Conservation (phyloP, 2,797 vertebrate species). For the Etheostoma perlongum region DNA sequence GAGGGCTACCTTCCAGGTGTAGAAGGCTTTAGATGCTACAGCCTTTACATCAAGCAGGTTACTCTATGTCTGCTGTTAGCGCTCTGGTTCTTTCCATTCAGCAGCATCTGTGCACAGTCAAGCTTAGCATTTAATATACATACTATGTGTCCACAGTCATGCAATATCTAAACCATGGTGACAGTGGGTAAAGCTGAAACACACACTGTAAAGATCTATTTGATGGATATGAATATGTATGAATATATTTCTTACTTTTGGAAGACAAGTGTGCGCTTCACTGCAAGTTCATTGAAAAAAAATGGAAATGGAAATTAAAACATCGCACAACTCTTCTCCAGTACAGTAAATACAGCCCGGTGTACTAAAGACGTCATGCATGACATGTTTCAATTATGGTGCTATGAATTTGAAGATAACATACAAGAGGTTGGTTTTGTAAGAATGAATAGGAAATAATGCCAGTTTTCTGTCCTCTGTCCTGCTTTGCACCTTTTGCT, state of each 20-base stretch:
- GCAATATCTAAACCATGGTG: no score
- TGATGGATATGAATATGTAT: background rate
- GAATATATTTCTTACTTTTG: background rate
- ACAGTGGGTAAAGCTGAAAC: background rate
- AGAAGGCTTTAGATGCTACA: background rate
- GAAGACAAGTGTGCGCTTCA: background rate
- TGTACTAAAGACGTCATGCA: background rate
- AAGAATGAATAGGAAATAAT: background rate
- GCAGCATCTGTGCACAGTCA: background rate
- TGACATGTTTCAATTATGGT: background rate
- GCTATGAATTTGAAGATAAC: background rate
- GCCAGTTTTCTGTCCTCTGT: background rate
- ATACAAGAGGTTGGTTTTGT: background rate
- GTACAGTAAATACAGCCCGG: background rate
- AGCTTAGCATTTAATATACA: background rate
- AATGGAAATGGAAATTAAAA: no score
- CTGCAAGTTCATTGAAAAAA: background rate
- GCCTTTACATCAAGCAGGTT: slow-evolving; percentile 5
- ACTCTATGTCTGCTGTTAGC: background rate
- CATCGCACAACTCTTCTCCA: background rate
- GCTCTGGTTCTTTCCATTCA: background rate
- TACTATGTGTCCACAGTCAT: background rate
- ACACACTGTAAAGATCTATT: background rate
- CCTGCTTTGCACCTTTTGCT: slow-evolving; percentile 10
- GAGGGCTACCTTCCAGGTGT: slow-evolving; percentile 33